These are phyloP conservation scores for Poecile atricapillus DNA, from an alignment of 2,113 vertebrate species.

Conservation along the genomic window DNA sequence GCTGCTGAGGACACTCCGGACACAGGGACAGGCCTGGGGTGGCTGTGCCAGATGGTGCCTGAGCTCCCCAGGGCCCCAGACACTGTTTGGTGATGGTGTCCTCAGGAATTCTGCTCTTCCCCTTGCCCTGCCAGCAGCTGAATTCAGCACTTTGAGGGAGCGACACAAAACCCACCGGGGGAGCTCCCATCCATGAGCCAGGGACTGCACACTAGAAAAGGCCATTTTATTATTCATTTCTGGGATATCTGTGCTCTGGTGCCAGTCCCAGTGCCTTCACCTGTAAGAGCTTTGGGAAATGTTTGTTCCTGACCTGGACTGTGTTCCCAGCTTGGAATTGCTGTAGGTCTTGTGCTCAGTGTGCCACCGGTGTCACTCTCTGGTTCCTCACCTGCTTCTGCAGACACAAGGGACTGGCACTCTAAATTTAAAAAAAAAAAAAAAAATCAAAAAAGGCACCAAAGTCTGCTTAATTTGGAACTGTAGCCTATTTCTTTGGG, in stretches of 20 bases:
- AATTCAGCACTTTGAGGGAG: not conserved
- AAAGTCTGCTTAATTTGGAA: not conserved
- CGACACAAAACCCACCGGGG: not conserved
- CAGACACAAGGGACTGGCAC: not conserved
- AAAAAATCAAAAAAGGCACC: not conserved
- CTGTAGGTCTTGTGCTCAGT: not conserved
- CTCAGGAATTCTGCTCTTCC: not conserved
- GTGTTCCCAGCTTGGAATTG: not conserved
- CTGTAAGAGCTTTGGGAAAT: not conserved
- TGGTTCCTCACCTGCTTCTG: not conserved
- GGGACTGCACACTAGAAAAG: not conserved
- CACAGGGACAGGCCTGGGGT: not conserved
- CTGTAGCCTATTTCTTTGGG: not conserved
- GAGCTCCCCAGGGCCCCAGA: not conserved
- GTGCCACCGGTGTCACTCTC: too few relatives aligned
- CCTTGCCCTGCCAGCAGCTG: not conserved
- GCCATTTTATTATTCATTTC: not conserved
- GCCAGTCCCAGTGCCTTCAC: not conserved
- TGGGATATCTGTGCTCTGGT: not conserved
- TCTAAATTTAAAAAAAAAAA: not conserved
- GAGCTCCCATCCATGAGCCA: accelerated
- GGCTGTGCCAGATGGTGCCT: not conserved
- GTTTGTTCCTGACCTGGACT: not conserved
- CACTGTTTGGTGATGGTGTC: not conserved
- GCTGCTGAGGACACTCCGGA: not conserved